Percentiles rank a stretch among this genome's conserved stretches.
These are phyloP conservation scores for Chaetura pelagica DNA, from an alignment of 2,113 vertebrate genomes.

Conservation along the genomic window DNA sequence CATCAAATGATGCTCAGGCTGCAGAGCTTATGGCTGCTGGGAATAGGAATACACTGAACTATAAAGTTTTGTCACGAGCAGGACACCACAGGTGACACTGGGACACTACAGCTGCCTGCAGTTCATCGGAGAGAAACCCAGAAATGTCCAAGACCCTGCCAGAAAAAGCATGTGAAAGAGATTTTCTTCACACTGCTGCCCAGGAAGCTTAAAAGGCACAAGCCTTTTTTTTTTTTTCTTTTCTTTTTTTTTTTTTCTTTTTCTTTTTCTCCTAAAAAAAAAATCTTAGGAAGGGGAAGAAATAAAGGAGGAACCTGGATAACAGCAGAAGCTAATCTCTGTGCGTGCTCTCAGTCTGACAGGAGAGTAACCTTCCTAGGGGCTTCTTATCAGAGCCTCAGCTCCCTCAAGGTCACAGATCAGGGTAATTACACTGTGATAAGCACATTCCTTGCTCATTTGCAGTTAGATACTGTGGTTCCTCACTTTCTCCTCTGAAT, in stretches of 20 bases:
- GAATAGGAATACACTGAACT: not conserved
- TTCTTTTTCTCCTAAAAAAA: too few relatives aligned
- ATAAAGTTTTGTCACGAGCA: not conserved
- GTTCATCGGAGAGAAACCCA: not conserved
- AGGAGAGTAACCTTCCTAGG: constrained; percentile 16
- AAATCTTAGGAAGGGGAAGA: too few relatives aligned
- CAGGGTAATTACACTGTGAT: constrained; percentile 52
- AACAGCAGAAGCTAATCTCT: constrained; percentile 17
- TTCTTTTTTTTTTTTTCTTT: too few relatives aligned
- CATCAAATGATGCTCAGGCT: not conserved
- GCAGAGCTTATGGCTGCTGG: not conserved
- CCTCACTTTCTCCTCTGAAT: constrained; percentile 19
- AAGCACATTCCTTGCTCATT: constrained; percentile 23
- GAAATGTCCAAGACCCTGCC: not conserved
- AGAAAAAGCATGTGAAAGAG: not conserved
- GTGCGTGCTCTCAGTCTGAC: not conserved
- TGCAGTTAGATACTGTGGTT: not conserved
- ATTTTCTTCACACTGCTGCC: not conserved
- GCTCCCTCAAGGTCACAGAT: constrained; percentile 57
- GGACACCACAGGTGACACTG: not conserved
- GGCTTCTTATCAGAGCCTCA: constrained; percentile 27
- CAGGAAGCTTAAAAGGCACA: not conserved
- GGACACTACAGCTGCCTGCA: not conserved
- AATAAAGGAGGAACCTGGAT: not conserved
- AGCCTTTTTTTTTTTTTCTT: not conserved